Conservation (phyloP, 2,113 vertebrate genomes). For the Melanostigma gelatinosum region DNA sequence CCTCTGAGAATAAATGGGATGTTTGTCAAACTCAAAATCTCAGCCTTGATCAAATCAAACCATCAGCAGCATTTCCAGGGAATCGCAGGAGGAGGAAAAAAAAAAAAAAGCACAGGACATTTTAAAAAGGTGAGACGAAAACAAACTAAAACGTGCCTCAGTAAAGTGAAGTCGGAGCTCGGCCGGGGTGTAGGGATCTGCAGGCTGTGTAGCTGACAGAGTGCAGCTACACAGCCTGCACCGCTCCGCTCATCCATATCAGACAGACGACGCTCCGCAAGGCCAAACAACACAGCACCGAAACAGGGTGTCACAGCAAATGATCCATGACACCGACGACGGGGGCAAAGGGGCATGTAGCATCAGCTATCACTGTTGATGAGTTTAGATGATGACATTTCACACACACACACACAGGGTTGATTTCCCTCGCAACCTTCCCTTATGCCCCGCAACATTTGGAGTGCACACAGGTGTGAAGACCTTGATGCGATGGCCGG, state of each 20-base stretch:
- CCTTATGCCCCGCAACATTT: conserved; percentile 12
- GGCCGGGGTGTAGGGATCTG: conserved; percentile 6
- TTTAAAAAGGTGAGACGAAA: conserved; percentile 1
- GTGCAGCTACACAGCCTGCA: conserved; percentile 16
- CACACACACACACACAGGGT: not conserved
- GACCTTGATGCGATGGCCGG: conserved; percentile 17
- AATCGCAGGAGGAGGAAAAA: not conserved
- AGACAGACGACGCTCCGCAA: conserved; percentile 43
- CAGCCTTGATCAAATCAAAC: not conserved
- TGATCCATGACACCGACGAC: conserved; percentile 62
- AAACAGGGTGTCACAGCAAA: conserved; percentile 56
- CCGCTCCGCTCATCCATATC: conserved; percentile 54
- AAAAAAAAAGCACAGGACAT: too few species aligned
- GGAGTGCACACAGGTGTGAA: conserved; percentile 35
- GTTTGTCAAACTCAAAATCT: conserved; percentile 3
- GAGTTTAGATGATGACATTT: conserved; percentile 39
- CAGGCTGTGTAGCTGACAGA: conserved; percentile 15
- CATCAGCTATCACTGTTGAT: conserved; percentile 58
- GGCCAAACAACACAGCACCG: conserved; percentile 60
- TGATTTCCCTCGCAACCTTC: conserved; percentile 12
- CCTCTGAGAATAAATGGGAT: not conserved
- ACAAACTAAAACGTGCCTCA: not conserved
- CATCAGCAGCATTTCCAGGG: not conserved
- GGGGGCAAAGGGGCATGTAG: conserved; percentile 30
- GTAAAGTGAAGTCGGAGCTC: conserved; percentile 3